Percentiles rank a stretch among this genome's conserved stretches.
Conservation (phyloP, 2,888 invertebrate genomes). For the Saturnia japonica region DNA sequence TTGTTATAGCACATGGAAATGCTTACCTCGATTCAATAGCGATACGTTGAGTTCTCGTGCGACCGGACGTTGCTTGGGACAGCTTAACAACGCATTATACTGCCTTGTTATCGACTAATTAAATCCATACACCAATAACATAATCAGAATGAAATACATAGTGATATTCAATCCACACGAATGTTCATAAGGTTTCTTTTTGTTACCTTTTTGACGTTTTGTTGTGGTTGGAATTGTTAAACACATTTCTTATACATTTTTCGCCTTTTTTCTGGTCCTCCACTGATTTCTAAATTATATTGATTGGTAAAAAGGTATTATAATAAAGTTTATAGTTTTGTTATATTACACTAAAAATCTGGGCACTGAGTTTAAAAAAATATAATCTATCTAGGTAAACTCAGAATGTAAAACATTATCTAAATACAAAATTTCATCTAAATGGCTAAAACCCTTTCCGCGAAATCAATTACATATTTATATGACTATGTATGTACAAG, state of each 20-base stretch:
- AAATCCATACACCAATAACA: slow-evolving; percentile 20
- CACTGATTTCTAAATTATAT: background rate
- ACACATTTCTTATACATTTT: background rate
- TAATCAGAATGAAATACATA: background rate
- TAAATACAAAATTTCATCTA: too few species aligned
- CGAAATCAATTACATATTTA: too few species aligned
- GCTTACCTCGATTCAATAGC: slow-evolving; percentile 54
- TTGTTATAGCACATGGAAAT: slow-evolving; percentile 64
- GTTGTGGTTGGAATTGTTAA: background rate
- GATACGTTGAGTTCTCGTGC: slow-evolving; percentile 56
- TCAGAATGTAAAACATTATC: too few species aligned
- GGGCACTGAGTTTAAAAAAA: too few species aligned
- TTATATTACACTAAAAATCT: too few species aligned
- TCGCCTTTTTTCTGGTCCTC: background rate
- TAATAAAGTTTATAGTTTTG: too few species aligned
- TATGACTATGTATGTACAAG: too few species aligned
- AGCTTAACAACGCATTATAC: slow-evolving; percentile 45
- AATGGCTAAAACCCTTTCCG: too few species aligned
- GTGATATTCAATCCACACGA: background rate
- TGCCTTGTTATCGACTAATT: slow-evolving; percentile 34
- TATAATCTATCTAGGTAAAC: too few species aligned
- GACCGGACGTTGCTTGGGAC: slow-evolving; percentile 50
- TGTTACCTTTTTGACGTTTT: background rate
- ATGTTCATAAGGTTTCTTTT: background rate
- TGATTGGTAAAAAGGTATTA: background rate